Evolutionary conservation across 2,888 invertebrate species (phyloP).

Genomic region (Epirrita christyi): DNA sequence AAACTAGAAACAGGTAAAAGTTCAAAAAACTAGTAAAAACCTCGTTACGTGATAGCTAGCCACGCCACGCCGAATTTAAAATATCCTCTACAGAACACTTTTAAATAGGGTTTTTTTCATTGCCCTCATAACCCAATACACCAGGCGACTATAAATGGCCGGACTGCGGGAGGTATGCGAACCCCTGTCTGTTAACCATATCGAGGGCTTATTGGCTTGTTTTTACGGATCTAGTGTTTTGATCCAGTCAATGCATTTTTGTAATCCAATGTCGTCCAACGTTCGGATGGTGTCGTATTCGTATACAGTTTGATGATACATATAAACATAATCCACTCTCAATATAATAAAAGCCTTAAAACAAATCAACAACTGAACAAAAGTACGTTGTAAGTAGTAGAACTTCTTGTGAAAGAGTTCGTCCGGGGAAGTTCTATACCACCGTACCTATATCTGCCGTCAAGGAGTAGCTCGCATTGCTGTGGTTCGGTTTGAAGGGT

Average conservation of each 20-base stretch:
- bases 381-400: no score
- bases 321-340: no score
- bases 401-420: no score
- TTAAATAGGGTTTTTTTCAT: constrained; percentile 21
- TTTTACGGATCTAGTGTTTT: no score
- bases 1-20: neutral
- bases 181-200: constrained; percentile 1
- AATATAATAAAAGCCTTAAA: neutral
- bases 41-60: constrained; percentile 6
- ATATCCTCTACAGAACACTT: constrained; percentile 20
- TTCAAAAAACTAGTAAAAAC: neutral
- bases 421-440: no score
- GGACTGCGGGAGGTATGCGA: constrained; percentile 10
- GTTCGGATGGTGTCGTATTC: neutral
- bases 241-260: no score
- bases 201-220: neutral
- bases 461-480: no score
- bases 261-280: neutral
- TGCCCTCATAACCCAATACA: constrained; percentile 27
- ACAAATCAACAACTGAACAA: no score
- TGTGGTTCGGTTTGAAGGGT: no score
- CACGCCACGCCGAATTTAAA: constrained; percentile 18
- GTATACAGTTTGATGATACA: neutral
- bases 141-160: constrained; percentile 32
- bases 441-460: no score